Conservation (phyloP, 1,140 invertebrate species). For the Paramacrobiotus metropolitanus region DNA sequence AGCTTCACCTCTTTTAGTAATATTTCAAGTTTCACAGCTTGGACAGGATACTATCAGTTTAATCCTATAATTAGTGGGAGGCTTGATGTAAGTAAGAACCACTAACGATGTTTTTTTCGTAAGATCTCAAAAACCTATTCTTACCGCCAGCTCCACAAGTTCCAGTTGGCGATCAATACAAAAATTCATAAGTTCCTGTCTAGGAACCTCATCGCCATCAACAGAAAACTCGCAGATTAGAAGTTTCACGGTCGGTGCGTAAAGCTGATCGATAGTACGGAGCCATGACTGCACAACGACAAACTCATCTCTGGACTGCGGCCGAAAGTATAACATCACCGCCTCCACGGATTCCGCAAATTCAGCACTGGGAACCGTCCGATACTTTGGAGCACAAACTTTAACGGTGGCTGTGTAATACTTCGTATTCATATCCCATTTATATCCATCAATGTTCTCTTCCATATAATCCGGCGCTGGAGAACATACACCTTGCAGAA, state of each 20-base stretch:
- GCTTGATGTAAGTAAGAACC: too few relatives aligned
- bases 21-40: too few relatives aligned
- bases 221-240: constrained; percentile 27
- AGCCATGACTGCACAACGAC: constrained; percentile 25
- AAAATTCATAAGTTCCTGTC: constrained; percentile 31
- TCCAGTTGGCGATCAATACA: constrained; percentile 41
- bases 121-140: too few relatives aligned
- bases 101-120: too few relatives aligned
- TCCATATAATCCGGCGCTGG: constrained; percentile 17
- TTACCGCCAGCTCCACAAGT: constrained; percentile 25
- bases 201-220: constrained; percentile 15
- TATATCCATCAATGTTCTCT: constrained; percentile 25
- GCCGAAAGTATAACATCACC: constrained; percentile 32
- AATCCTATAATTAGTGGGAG: too few relatives aligned
- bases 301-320: constrained; percentile 27
- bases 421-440: constrained; percentile 38
- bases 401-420: constrained; percentile 36
- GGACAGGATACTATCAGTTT: too few relatives aligned
- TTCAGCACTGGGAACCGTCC: constrained; percentile 23
- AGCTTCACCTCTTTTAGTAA: too few relatives aligned
- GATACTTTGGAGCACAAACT: constrained; percentile 27
- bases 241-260: constrained; percentile 27
- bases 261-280: constrained; percentile 26
- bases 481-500: too few relatives aligned
- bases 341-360: constrained; percentile 32